These are phyloP conservation scores for Antechinus flavipes DNA, from an alignment of 2,113 vertebrate genomes.

Conservation along the genomic window DNA sequence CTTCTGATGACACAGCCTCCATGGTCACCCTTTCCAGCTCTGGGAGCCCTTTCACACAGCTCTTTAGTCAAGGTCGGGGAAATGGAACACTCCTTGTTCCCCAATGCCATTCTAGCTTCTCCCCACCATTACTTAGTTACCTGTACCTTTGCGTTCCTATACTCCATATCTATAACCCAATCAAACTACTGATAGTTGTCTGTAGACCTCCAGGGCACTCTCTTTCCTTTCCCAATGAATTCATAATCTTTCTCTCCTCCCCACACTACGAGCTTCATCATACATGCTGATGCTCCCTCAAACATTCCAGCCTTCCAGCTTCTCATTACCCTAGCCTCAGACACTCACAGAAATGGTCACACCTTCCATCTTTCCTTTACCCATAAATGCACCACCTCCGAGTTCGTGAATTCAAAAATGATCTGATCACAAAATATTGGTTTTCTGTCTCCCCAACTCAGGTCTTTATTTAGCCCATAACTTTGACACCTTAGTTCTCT, in stretches of 20 bases:
- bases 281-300: not conserved
- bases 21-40: not conserved
- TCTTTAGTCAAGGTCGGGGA: not conserved
- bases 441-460: not conserved
- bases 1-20: not conserved
- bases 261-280: not conserved
- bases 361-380: not conserved
- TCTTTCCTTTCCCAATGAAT: not conserved
- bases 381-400: not conserved
- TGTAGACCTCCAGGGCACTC: not conserved
- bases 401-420: not conserved
- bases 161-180: too few relatives aligned
- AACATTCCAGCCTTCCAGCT: not conserved
- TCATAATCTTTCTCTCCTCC: not conserved
- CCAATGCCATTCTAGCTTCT: not conserved
- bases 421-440: not conserved
- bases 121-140: not conserved
- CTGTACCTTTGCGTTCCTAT: too few relatives aligned
- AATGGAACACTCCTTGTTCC: not conserved
- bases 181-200: not conserved
- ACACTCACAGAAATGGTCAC: not conserved
- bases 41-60: not conserved
- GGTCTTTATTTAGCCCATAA: not conserved
- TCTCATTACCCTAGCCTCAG: not conserved
- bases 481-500: not conserved